Evolutionary conservation across 2,113 vertebrate species (phyloP), one percentile per base, ranked within the genome.

Genomic region (Halichoeres trimaculatus): DNA sequence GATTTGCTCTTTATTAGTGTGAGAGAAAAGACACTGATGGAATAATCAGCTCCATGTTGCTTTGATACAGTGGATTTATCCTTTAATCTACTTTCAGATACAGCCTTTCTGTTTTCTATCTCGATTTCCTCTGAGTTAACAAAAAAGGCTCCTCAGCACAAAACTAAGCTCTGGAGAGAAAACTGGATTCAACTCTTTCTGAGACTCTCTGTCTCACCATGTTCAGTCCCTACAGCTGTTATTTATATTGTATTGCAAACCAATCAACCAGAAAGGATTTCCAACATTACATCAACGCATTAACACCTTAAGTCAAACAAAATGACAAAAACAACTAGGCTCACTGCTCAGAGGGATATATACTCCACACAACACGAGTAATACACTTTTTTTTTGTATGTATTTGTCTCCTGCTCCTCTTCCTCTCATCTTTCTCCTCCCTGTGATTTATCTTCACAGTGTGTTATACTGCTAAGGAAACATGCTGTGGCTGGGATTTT

Each of bases 221-320:
- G 74, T 81, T 75, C 64, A 77, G 76, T 65, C n/a, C 50, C 54
- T 50, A 10, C 19, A 65, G 48, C 34, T 10, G 35, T 40, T 45
- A 81, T 69, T 74, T 68, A 62, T 38, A 47, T 47, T n/a, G 20
- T 59, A 55, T 30, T 50, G 36, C 56, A 64, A 77, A 67, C 74
- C 41, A 1, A 69, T 78, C 61, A 52, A 43, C 13, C 58, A 47
- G 36, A 45, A 30, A 19, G 52, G 57, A 78, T 69, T 79, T 62
- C 30, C 69, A 63, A 47, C 66, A 77, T 76, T 60, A 70, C 9
- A 14, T 47, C 51, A 71, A 83, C 74, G 70, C 70, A 81, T 74
- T 63, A 77, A 62, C 62, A 75, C 61, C 76, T 81, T 75, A 22
- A 54, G 30, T 48, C 51, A 67, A 80, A 80, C 61, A 84, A 78